Evolutionary conservation across 1,140 invertebrate species (phyloP).

Genomic region (Heliconius hermathena): DNA sequence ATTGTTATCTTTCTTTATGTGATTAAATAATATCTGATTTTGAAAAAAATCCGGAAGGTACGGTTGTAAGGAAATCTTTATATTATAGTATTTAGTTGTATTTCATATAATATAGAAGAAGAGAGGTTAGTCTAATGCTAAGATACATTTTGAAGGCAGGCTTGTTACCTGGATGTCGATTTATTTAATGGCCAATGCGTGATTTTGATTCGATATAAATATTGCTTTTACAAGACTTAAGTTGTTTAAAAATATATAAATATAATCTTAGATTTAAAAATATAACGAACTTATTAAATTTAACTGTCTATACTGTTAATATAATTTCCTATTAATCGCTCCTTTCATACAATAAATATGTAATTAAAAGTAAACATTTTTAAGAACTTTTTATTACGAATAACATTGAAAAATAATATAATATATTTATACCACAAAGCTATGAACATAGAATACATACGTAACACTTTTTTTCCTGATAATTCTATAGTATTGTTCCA

Average conservation of each 20-base stretch:
- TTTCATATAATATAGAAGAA: neutral
- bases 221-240: no score
- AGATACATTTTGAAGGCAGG: neutral
- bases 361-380: no score
- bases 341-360: no score
- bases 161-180: neutral
- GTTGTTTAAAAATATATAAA: neutral
- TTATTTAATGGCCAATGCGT: neutral
- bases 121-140: neutral
- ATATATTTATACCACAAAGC: no score
- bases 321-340: no score
- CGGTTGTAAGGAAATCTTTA: slow-evolving; percentile 16
- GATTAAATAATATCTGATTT: slow-evolving; percentile 32
- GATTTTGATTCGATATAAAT: no score
- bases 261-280: no score
- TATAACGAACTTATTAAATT: no score
- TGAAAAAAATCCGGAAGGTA: slow-evolving; percentile 33
- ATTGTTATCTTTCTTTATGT: slow-evolving; percentile 28
- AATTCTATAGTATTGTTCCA: neutral
- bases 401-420: no score
- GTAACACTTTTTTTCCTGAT: neutral
- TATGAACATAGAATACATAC: no score
- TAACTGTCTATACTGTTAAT: no score
- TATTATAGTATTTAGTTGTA: slow-evolving; percentile 3
- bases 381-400: no score